These are phyloP conservation scores for Parazoanthus darwini DNA, from an alignment of 92 coral and sea anemone species.

Conservation along the genomic window DNA sequence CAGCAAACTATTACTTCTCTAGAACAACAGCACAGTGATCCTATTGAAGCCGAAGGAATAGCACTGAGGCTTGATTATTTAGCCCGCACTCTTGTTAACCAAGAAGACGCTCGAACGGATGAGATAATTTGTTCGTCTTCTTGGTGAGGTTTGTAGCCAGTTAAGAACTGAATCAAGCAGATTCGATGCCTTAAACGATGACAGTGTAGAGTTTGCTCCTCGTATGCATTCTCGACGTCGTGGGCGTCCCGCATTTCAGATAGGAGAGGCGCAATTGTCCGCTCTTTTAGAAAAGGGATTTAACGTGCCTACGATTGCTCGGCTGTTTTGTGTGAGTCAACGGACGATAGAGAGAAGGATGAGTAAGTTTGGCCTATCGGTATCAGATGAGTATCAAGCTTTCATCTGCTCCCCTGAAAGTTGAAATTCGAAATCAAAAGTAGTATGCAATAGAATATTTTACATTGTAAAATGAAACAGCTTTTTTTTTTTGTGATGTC, in stretches of 20 bases:
- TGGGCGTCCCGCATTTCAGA: conserved; percentile 7
- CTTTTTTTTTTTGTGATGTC: too few relatives aligned
- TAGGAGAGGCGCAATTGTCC: conserved; percentile 15
- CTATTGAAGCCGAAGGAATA: conserved; percentile 29
- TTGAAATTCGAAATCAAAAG: too few relatives aligned
- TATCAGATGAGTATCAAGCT: too few relatives aligned
- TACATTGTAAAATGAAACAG: too few relatives aligned
- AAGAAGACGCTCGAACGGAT: conserved; percentile 43
- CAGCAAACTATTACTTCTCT: not conserved
- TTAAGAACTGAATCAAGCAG: not conserved
- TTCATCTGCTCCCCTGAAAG: too few relatives aligned
- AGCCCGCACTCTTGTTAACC: conserved; percentile 37
- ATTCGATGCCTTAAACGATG: not conserved
- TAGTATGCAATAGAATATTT: too few relatives aligned
- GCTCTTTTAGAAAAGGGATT: not conserved
- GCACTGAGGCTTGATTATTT: conserved; percentile 44
- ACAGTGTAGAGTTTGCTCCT: conserved; percentile 24
- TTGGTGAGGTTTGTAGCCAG: conserved; percentile 23
- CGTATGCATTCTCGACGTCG: conserved; percentile 23
- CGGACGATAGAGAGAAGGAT: too few relatives aligned
- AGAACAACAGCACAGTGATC: not conserved
- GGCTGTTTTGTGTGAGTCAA: too few relatives aligned
- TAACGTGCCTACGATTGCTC: too few relatives aligned
- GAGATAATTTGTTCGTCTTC: conserved; percentile 12
- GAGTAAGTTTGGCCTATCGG: too few relatives aligned